Base-by-base conservation (phyloP, 1,140 invertebrate genomes). In the Sminthurides bifidus region DNA sequence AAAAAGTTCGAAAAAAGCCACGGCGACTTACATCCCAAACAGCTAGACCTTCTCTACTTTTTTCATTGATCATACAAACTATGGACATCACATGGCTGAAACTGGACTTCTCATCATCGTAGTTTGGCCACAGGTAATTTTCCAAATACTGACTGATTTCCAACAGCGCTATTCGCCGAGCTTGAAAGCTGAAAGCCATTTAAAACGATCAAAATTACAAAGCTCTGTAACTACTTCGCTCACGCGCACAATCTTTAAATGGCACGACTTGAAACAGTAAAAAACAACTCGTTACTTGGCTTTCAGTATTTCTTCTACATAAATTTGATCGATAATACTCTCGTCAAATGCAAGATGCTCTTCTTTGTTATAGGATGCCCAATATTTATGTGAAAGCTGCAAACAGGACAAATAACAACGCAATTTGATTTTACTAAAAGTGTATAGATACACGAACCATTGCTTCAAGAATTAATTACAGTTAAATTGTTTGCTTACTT, bases 81-180 rank as follows among this genome's bases (percentile, higher is more conserved):
- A 98, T 93, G 0, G 92, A 95, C 80, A 98, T 82, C 58, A 94
- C 80, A 71, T 96, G 90, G 2, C 81, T 79, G 59, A 83, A 76
- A 0, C 81, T 78, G 1, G 87, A 80, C 45, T 75, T 75, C 40
- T 77, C 72, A 12, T 70, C 66, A 56, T 69, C 66, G 70, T 90
- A 98, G 72, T 97, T 87, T n/a, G 91, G 92, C 94, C 94, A 98
- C 15, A 98, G 70, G 74, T 89, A 98, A 68, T 92, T 91, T 71
- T 98, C 94, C 57, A 98, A 70, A 72, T 95, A 98, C 65, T 97
- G 93, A 67, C 91, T 93, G 67, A 96, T 94, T 72, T 98, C 93
- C 30, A 98, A 72, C 77, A 96, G 84, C 82, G 95, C 93, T 49
- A 93, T 89, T 17, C 91, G 77, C 37, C 87, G 76, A 4, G 87